Evolutionary conservation across 2,797 vertebrate genomes (phyloP).

Genomic region (Tiaroga cobitis): DNA sequence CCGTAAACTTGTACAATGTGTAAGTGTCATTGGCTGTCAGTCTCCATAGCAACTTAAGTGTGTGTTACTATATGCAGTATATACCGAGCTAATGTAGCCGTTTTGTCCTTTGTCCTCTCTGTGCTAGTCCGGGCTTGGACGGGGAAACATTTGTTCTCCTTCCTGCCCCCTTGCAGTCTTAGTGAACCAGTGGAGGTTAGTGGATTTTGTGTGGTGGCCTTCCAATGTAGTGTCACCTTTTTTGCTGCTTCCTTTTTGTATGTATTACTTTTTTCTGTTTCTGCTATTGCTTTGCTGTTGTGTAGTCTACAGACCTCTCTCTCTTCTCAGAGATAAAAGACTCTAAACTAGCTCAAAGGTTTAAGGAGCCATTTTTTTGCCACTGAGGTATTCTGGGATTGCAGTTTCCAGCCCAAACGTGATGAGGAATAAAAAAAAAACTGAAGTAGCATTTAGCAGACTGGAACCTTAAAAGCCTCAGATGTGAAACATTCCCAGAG

Average conservation of each 20-base stretch:
- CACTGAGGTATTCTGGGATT: conserved; percentile 93
- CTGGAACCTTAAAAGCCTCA: conserved; percentile 84
- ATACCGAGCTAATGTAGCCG: conserved; percentile 99
- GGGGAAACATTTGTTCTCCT: conserved; percentile 54
- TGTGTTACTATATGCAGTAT: conserved; percentile 99
- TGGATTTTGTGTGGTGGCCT: conserved; percentile 99
- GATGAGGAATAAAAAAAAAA: conserved; percentile 73
- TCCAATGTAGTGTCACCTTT: conserved; percentile 91
- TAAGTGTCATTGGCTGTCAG: conserved; percentile 98
- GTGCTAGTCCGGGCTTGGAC: conserved; percentile 92
- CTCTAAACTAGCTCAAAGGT: conserved; percentile 99
- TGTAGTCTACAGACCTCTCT: conserved; percentile 90
- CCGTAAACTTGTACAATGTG: conserved; percentile 97
- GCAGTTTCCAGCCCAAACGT: conserved; percentile 82
- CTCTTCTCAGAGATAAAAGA: conserved; percentile 95
- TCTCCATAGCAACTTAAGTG: conserved; percentile 98
- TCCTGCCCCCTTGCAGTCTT: conserved; percentile 91
- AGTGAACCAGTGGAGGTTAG: conserved; percentile 99
- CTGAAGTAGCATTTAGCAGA: conserved; percentile 86
- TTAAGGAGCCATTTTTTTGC: conserved; percentile 95
- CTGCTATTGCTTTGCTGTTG: conserved; percentile 97
- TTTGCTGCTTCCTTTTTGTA: conserved; percentile 95
- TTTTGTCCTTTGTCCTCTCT: conserved; percentile 99
- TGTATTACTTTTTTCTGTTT: conserved; percentile 88
- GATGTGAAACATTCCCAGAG: conserved; percentile 95